These are phyloP conservation scores for Eubasilissa regina DNA, from an alignment of 1,140 invertebrate genomes.

Conservation along the genomic window DNA sequence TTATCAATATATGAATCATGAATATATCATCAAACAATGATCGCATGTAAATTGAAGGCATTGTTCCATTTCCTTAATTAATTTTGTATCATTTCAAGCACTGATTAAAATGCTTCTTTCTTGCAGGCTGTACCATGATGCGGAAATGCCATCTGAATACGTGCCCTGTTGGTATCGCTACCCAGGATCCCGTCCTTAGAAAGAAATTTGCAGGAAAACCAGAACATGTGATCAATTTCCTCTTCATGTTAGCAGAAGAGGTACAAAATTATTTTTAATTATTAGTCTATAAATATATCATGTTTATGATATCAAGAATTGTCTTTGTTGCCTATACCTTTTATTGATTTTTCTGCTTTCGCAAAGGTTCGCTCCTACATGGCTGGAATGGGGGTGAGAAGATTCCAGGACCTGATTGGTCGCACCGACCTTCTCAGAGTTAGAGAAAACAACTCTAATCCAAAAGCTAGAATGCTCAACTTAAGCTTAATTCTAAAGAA, in stretches of 20 bases:
- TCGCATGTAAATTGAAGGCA: too few species aligned
- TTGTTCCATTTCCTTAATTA: too few species aligned
- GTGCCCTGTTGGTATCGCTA: conserved; percentile 98
- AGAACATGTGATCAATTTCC: conserved; percentile 97
- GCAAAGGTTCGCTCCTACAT: conserved; percentile 86
- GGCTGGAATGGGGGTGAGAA: conserved; percentile 91
- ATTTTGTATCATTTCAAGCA: too few species aligned
- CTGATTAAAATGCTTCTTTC: background rate
- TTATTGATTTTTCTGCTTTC: background rate
- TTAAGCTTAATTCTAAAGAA: conserved; percentile 90
- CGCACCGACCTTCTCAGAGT: conserved; percentile 91
- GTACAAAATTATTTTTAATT: conserved; percentile 66
- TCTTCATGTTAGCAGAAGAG: conserved; percentile 98
- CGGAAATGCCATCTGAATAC: conserved; percentile 99
- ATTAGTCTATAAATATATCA: background rate
- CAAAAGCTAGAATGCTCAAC: conserved; percentile 90
- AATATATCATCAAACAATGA: too few species aligned
- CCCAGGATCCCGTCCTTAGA: conserved; percentile 94
- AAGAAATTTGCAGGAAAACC: conserved; percentile 98
- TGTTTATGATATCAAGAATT: background rate
- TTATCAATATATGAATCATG: too few species aligned
- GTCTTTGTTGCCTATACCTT: background rate
- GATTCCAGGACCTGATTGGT: conserved; percentile 95
- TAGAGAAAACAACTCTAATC: conserved; percentile 74
- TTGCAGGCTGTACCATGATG: conserved; percentile 97